Evolutionary conservation across 37 sponge, comb jelly and placozoan species (phyloP), one percentile per base, ranked within the genome.

Genomic region (Chondrosia reniformis): DNA sequence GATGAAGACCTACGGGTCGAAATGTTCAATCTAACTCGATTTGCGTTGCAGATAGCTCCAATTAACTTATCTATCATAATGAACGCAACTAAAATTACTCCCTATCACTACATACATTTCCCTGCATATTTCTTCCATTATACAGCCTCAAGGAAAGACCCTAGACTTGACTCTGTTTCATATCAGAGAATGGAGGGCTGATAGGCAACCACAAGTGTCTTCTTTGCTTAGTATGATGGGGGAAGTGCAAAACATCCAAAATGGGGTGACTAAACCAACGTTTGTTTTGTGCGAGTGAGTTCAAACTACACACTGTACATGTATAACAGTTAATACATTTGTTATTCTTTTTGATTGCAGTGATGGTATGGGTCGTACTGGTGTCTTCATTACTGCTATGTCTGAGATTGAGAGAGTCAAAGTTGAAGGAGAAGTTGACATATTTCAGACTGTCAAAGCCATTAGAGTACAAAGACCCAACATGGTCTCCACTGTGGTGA

Each of bases 381-480:
- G 63, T 62, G 63, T 62, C 28, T 62, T 62, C 63, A 62, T 62
- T 62, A 9, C 25, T 62, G 63, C 63, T 25, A 62, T 62, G 63
- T 62, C 27, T 22, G 63, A 62, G 27, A 28, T 62, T 22, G 63
- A 62, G 63, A 62, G 63, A n/a, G 63, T 62, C 27, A 62, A 62
- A n/a, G 63, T 62, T 12, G 63, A 62, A n/a, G 63, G 63, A 62
- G 25, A 62, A 62, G 63, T 62, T 12, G 63, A 62, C 27, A 22
- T 62, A 22, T 62, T 62, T n/a, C 63, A 62, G 63, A 62, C 63
- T n/a, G 24, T 62, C 63, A 62, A 62, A 28, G 63, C 25, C 17
- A 62, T 62, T 22, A 62, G 63, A n/a, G 24, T 25, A 8, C 21
- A 62, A 28, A 62, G 63, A 62, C 63, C 63, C 27, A 22, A 62